A percentile compares a stretch with the other conserved stretches of the same genome.
Conservation (phyloP, 2,113 vertebrate species). For the Leptodactylus fuscus region DNA sequence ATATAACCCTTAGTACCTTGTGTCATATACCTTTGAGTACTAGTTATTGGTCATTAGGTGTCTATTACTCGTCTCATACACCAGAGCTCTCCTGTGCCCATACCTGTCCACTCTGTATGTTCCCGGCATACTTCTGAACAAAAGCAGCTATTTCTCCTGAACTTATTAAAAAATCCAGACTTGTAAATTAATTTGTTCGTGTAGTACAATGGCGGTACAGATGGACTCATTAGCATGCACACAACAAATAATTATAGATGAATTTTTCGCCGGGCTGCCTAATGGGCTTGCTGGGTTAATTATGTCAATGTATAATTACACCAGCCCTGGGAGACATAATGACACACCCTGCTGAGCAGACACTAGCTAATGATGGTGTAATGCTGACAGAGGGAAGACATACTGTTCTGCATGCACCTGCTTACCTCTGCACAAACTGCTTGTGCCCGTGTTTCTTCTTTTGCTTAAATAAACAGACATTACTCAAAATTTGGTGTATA, state of each 20-base stretch:
- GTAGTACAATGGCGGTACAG: conserved; percentile 99
- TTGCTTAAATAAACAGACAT: conserved; percentile 61
- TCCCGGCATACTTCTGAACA: conserved; percentile 62
- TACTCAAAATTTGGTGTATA: conserved; percentile 60
- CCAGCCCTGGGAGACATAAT: conserved; percentile 96
- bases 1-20: not conserved
- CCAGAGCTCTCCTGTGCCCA: not conserved
- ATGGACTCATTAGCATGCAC: conserved; percentile 99
- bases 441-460: conserved; percentile 63
- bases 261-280: conserved; percentile 96
- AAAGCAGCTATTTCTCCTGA: conserved; percentile 78
- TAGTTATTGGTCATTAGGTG: not conserved
- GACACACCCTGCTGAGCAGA: conserved; percentile 90
- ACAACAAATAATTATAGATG: conserved; percentile 99
- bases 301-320: conserved; percentile 99
- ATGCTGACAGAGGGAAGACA: conserved; percentile 86
- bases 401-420: conserved; percentile 84
- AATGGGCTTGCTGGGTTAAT: conserved; percentile 99
- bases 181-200: conserved; percentile 99
- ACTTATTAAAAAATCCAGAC: conserved; percentile 86
- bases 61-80: not conserved
- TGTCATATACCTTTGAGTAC: not conserved
- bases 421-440: conserved; percentile 80
- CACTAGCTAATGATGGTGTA: conserved; percentile 91
- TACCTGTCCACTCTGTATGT: conserved; percentile 58